phyloP scores from a whole-genome alignment of 2,797 vertebrate species.

The Microctenopoma stevenorrisi region DNA sequence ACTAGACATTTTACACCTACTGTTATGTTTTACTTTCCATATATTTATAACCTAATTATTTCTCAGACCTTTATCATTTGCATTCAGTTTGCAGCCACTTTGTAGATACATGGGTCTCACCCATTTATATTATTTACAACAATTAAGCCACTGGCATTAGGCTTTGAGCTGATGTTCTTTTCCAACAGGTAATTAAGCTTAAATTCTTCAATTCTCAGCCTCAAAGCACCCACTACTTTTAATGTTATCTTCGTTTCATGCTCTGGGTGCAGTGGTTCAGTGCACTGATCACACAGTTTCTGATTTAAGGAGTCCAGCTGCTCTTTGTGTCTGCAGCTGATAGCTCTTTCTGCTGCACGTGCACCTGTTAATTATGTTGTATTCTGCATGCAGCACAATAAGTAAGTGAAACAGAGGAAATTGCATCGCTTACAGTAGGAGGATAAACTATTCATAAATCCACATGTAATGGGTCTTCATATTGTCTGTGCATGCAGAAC shows the following conservation, averaged over 20 bases:
- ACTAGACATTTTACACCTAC: background rate
- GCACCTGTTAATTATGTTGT: background rate
- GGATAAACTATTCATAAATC: background rate
- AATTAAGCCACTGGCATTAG: constrained; percentile 28
- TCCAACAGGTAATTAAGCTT: constrained; percentile 38
- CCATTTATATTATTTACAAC: constrained; percentile 49
- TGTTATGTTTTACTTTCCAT: background rate
- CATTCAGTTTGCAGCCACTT: constrained; percentile 26
- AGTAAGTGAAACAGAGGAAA: background rate
- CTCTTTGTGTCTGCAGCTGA: constrained; percentile 7
- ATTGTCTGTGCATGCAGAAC: background rate
- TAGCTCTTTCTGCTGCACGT: background rate
- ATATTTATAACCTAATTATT: constrained; percentile 22
- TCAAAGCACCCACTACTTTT: constrained; percentile 15
- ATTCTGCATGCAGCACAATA: background rate
- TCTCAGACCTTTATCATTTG: constrained; percentile 27
- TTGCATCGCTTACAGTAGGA: background rate
- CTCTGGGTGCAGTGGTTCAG: constrained; percentile 16
- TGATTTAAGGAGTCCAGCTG: background rate
- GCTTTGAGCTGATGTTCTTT: constrained; percentile 58
- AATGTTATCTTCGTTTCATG: constrained; percentile 7
- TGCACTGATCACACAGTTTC: background rate
- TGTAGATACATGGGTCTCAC: constrained; percentile 30
- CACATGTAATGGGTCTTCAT: background rate
- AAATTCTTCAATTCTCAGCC: constrained; percentile 40